A percentile compares a stretch with the other conserved stretches of the same genome.
phyloP scores from a whole-genome alignment of 2,797 vertebrate genomes.

The Staurois parvus region DNA sequence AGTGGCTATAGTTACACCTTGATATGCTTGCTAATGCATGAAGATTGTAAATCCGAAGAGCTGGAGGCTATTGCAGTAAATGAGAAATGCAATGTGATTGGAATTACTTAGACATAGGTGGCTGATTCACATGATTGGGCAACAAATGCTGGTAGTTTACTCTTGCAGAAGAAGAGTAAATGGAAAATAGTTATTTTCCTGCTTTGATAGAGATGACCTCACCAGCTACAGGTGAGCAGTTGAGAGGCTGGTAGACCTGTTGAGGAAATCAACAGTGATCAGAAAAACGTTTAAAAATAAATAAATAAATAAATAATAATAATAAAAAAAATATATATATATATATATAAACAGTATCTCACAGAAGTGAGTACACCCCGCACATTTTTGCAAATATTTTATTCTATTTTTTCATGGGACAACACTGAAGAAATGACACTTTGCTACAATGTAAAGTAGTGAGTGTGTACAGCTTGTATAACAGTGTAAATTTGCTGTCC shows the following conservation, averaged over 20 bases:
- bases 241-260: background rate
- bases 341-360: no score
- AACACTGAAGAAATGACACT: no score
- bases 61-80: slow-evolving; percentile 48
- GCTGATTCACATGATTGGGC: slow-evolving; percentile 23
- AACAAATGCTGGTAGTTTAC: background rate
- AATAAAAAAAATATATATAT: no score
- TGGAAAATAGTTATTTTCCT: background rate
- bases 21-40: slow-evolving; percentile 42
- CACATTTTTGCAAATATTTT: no score
- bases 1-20: slow-evolving; percentile 24
- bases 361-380: no score
- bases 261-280: no score
- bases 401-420: no score
- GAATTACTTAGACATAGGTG: slow-evolving; percentile 44
- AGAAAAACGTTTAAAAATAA: no score
- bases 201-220: background rate
- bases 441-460: no score
- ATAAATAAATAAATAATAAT: no score
- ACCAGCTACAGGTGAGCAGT: background rate
- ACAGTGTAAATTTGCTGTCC: no score
- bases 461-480: no score
- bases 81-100: slow-evolving; percentile 47
- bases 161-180: background rate
- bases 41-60: slow-evolving; percentile 38